Evolutionary conservation across 2,797 vertebrate species (phyloP).

Genomic region (Sphenodon punctatus): DNA sequence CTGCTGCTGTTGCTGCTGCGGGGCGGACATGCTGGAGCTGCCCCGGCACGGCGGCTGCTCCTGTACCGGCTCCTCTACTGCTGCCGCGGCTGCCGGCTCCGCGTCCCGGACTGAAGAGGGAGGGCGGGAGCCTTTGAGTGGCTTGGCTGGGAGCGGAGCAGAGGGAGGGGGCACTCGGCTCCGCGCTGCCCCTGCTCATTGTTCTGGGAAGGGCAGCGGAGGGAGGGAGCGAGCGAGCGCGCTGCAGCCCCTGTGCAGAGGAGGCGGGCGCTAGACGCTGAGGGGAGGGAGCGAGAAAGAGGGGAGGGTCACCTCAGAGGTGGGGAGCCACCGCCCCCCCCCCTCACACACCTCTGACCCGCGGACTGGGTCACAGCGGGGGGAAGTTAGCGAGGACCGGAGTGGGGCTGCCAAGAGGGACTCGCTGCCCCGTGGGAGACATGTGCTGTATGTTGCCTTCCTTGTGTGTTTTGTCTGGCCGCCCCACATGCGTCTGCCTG

Average conservation of each 20-base stretch:
- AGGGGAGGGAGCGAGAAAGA: neutral
- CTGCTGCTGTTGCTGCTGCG: neutral
- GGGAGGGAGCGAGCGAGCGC: neutral
- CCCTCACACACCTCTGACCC: neutral
- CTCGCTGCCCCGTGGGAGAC: no score
- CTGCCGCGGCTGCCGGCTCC: neutral
- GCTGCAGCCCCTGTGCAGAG: neutral
- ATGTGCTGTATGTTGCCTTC: no score
- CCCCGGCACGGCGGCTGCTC: neutral
- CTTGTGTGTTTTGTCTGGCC: no score
- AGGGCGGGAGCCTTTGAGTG: neutral
- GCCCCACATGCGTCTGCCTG: no score
- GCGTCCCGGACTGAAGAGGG: neutral
- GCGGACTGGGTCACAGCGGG: no score
- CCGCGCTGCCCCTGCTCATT: constrained; percentile 51
- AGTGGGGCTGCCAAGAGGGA: no score
- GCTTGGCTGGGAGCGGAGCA: neutral
- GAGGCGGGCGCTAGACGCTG: neutral
- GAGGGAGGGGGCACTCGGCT: neutral
- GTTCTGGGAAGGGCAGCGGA: constrained; percentile 45
- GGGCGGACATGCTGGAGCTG: neutral
- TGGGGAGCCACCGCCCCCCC: neutral
- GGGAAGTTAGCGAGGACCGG: no score
- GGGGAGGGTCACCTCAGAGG: neutral
- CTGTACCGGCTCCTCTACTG: neutral